These are phyloP conservation scores for Hirtodrosophila trivittata DNA, from an alignment of 2,888 invertebrate genomes.

Conservation along the genomic window DNA sequence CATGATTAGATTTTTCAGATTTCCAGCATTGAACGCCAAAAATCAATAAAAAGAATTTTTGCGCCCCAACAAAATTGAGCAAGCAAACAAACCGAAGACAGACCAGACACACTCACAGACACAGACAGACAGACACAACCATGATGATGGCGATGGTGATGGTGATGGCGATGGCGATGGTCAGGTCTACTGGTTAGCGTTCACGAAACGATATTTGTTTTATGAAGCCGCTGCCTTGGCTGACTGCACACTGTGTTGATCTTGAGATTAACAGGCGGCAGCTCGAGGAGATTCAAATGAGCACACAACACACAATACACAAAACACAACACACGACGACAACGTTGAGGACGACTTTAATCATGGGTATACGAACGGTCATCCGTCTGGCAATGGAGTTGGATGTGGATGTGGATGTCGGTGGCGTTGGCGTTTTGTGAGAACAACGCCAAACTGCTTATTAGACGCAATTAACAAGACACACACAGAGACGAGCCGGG, in stretches of 20 bases:
- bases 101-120: background rate
- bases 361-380: conserved; percentile 69
- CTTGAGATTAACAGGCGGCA: conserved; percentile 76
- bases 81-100: conserved; percentile 50
- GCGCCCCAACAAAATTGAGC: conserved; percentile 60
- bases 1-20: conserved; percentile 70
- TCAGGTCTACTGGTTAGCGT: conserved; percentile 65
- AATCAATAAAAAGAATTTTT: conserved; percentile 69
- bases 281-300: conserved; percentile 77
- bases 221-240: conserved; percentile 74
- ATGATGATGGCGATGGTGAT: conserved; percentile 25
- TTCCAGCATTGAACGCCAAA: conserved; percentile 37
- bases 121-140: conserved; percentile 4
- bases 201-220: conserved; percentile 73
- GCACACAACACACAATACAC: conserved; percentile 52
- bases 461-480: conserved; percentile 78
- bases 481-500: conserved; percentile 41
- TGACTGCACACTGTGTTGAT: conserved; percentile 76
- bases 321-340: conserved; percentile 16
- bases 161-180: conserved; percentile 24
- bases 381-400: conserved; percentile 24
- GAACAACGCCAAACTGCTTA: conserved; percentile 79
- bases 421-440: conserved; percentile 74
- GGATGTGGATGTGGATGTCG: background rate
- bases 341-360: conserved; percentile 66